A percentile compares a stretch with the other conserved stretches of the same genome.
phyloP scores from a whole-genome alignment of 1,140 invertebrate genomes.

The Bursaphelenchus mucronatus region DNA sequence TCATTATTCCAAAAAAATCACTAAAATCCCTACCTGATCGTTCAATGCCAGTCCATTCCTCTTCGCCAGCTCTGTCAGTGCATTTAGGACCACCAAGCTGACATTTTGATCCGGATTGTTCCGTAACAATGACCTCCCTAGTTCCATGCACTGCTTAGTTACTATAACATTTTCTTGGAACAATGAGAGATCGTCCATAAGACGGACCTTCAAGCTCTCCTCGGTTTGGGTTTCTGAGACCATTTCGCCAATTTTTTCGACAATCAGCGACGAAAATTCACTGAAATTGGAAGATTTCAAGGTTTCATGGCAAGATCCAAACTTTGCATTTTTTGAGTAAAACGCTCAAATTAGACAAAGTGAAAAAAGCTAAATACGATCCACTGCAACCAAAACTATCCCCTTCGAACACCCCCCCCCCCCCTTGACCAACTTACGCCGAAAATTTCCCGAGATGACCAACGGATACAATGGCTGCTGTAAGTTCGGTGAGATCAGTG shows the following conservation, averaged over 20 bases:
- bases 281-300: conserved; percentile 27
- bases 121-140: conserved; percentile 25
- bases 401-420: no score
- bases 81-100: conserved; percentile 27
- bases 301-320: background rate
- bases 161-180: conserved; percentile 32
- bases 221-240: conserved; percentile 25
- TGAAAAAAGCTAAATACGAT: background rate
- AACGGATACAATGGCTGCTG: conserved; percentile 36
- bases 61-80: conserved; percentile 33
- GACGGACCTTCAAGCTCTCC: conserved; percentile 29
- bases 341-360: conserved; percentile 12
- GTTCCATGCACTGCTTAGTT: conserved; percentile 32
- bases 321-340: background rate
- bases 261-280: conserved; percentile 39
- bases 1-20: background rate
- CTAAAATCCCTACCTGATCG: conserved; percentile 30
- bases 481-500: conserved; percentile 35
- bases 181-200: conserved; percentile 32
- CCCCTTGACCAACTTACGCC: conserved; percentile 28
- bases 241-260: conserved; percentile 46
- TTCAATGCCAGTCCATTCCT: conserved; percentile 25
- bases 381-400: no score
- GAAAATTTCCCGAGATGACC: conserved; percentile 38
- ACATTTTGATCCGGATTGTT: conserved; percentile 18